Conservation (phyloP, 2,113 vertebrate species). For the Phaethon lepturus region DNA sequence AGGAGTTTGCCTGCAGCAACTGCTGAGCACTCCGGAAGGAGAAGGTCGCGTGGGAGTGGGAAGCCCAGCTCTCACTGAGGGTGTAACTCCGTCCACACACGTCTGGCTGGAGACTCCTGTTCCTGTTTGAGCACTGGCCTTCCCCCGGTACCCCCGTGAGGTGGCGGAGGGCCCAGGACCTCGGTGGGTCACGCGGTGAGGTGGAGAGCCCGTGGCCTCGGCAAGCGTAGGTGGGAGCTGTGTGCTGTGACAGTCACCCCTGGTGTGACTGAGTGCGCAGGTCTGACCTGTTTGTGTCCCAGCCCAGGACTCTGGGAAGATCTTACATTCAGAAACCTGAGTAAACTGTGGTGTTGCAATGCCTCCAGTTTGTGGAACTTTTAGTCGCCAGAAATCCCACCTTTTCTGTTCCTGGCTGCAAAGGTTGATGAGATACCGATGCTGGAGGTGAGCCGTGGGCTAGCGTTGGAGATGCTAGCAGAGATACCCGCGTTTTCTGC, state of each 20-base stretch:
- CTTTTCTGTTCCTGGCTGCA: neutral
- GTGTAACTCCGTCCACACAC: neutral
- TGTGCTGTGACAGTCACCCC: neutral
- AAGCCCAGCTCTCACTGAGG: neutral
- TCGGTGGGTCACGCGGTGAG: neutral
- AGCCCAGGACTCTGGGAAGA: neutral
- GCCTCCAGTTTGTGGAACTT: accelerated
- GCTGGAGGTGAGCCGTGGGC: neutral
- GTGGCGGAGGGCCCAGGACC: neutral
- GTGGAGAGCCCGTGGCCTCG: neutral
- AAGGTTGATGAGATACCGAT: neutral
- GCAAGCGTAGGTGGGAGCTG: neutral
- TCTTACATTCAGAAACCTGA: neutral
- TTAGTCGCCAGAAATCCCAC: neutral
- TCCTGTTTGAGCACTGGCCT: neutral
- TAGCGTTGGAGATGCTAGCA: neutral
- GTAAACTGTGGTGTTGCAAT: neutral
- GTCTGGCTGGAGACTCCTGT: neutral
- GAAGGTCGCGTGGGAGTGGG: neutral
- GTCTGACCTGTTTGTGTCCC: neutral
- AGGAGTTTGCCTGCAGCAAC: neutral
- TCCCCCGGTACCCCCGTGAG: neutral
- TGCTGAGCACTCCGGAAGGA: neutral
- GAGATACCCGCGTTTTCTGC: neutral
- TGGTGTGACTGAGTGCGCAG: neutral